Evolutionary conservation across 2,797 vertebrate species (phyloP).

Genomic region (Phoeniculus purpureus): DNA sequence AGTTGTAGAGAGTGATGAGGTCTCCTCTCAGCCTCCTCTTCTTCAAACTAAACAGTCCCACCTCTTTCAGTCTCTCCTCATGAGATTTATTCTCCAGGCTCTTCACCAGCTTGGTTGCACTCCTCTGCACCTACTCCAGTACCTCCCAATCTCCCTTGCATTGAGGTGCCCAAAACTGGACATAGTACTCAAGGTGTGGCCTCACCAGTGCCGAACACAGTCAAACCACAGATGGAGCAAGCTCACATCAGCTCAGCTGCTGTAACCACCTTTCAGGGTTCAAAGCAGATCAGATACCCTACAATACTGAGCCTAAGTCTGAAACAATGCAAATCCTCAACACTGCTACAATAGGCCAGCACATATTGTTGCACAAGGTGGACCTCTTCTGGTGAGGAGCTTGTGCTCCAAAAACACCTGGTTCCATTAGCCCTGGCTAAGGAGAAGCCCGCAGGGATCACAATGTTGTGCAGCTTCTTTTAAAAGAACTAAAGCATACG

Average conservation of each 20-base stretch:
- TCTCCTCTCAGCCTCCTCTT: too few species aligned
- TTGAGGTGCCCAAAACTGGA: too few species aligned
- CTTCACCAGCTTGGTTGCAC: too few species aligned
- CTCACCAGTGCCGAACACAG: too few species aligned
- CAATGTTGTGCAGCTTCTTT: background rate
- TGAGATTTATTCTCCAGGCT: too few species aligned
- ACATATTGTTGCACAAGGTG: conserved; percentile 44
- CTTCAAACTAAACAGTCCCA: too few species aligned
- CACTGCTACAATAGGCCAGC: background rate
- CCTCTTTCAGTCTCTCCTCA: too few species aligned
- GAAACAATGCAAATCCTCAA: background rate
- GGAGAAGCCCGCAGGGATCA: background rate
- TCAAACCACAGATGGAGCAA: background rate
- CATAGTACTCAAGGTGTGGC: too few species aligned
- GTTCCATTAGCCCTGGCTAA: background rate
- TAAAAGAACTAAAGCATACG: background rate
- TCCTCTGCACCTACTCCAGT: too few species aligned
- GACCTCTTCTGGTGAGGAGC: conserved; percentile 55
- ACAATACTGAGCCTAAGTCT: background rate
- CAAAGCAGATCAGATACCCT: background rate
- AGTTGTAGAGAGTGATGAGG: too few species aligned
- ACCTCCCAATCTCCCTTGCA: too few species aligned
- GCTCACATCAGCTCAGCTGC: background rate
- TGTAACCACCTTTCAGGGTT: background rate
- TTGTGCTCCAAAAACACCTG: conserved; percentile 33